Base-by-base conservation (phyloP, 1,140 invertebrate species). In the Danaus plexippus region DNA sequence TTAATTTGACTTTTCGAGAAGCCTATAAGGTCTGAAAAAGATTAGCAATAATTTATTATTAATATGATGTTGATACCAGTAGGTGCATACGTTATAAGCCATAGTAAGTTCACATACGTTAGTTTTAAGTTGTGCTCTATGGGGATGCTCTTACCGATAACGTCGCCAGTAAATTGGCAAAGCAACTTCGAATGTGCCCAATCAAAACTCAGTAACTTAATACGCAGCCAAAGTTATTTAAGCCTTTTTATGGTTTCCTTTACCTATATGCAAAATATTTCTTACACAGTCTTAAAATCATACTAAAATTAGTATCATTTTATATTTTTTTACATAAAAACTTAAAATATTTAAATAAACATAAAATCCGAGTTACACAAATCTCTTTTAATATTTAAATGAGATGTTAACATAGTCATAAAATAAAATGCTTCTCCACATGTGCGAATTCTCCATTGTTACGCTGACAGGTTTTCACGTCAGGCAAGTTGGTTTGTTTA, bases 121-220 rank as follows among this genome's bases (percentile, higher is more conserved):
- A 73, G 61, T 73, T 75, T 60, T 48, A 56, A 66, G 63, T 65
- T 47, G 56, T 54, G 63, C 65, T 73, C 66, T 63, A 61, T 60
- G 52, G 71, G 66, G 67, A 76, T 62, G 55, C 57, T 61, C 64
- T 59, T 44, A 57, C 61, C 67, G 55, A 67, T 75, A 77, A 77
- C 70, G 70, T 69, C 68, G 63, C 69, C 68, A 71, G 71, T 77
- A 77, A 65, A 75, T 75, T 75, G 66, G 50, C 65, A 69, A 66
- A 63, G 63, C 61, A 77, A 77, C 64, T 77, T 77, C 66, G 52
- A 67, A 61, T 69, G 71, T 69, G 69, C 52, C 61, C 63, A 71
- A 73, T 74, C 64, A 67, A 61, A 74, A 67, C 61, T 66, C 52
- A 50, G 58, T 63, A 63, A 58, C 61, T 67, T 68, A 67, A 63